Conservation (phyloP, 1,140 invertebrate genomes). For the Plectus sambesii region DNA sequence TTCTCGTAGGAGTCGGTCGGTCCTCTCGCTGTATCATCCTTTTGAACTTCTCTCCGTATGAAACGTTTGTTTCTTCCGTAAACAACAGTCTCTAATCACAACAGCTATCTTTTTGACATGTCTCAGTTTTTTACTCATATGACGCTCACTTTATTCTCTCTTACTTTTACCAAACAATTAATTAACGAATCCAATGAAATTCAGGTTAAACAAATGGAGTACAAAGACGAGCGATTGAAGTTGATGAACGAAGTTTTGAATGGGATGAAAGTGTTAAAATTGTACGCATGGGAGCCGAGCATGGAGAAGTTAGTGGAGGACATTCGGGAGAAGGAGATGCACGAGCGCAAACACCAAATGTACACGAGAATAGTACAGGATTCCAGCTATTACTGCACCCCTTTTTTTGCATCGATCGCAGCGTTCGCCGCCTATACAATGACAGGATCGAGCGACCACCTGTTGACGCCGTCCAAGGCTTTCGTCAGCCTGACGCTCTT, state of each 20-base stretch:
- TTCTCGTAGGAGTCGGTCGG: no score
- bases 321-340: slow-evolving; percentile 36
- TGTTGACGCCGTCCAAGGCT: slow-evolving; percentile 54
- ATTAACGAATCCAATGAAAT: no score
- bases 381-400: no score
- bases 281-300: slow-evolving; percentile 76
- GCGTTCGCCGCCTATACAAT: slow-evolving; percentile 47
- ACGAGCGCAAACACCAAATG: slow-evolving; percentile 12
- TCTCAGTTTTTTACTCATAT: no score
- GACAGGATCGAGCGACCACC: slow-evolving; percentile 41
- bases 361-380: no score
- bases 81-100: no score
- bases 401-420: slow-evolving; percentile 31
- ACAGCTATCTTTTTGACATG: no score
- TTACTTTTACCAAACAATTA: no score
- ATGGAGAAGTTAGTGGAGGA: slow-evolving; percentile 54
- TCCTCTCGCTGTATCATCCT: no score
- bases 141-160: no score
- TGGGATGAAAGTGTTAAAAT: slow-evolving; percentile 65
- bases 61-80: no score
- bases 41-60: no score
- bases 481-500: slow-evolving; percentile 58
- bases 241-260: slow-evolving; percentile 54
- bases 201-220: slow-evolving; percentile 46
- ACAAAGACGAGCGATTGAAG: slow-evolving; percentile 54